Evolutionary conservation across 1,140 invertebrate species (phyloP).

Genomic region (Neodiprion lecontei): DNA sequence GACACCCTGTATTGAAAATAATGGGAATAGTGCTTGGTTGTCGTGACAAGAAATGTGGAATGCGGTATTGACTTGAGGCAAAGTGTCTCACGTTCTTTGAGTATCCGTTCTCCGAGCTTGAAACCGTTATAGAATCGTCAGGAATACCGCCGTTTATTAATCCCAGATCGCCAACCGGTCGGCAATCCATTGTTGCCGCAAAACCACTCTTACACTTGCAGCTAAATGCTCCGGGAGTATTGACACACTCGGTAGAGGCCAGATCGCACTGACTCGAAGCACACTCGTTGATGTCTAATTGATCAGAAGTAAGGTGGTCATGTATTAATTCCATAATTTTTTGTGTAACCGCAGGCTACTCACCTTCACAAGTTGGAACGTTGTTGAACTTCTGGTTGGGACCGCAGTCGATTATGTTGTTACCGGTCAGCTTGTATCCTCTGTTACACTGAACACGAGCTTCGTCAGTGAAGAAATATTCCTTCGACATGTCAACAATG

Average conservation of each 20-base stretch:
- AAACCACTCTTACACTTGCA: conserved; percentile 90
- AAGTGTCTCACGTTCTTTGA: conserved; percentile 74
- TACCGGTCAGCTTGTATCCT: conserved; percentile 85
- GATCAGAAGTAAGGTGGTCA: conserved; percentile 30
- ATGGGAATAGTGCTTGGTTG: neutral
- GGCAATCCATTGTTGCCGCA: conserved; percentile 85
- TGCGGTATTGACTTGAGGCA: neutral
- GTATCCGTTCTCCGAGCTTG: conserved; percentile 81
- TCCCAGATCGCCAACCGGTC: conserved; percentile 87
- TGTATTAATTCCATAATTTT: conserved; percentile 17
- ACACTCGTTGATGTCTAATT: conserved; percentile 90
- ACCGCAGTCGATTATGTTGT: conserved; percentile 89
- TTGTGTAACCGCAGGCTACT: conserved; percentile 21
- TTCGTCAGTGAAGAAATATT: conserved; percentile 90
- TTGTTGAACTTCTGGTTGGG: conserved; percentile 85
- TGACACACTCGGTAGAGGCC: conserved; percentile 90
- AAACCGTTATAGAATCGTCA: conserved; percentile 87
- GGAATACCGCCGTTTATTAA: conserved; percentile 88
- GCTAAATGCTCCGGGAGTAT: conserved; percentile 88
- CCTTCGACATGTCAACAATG: conserved; percentile 74
- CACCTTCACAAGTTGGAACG: conserved; percentile 83
- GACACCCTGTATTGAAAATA: conserved; percentile 67
- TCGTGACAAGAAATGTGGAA: too few relatives aligned
- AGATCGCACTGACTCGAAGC: conserved; percentile 86
- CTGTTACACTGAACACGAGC: conserved; percentile 90